Conservation (phyloP, 2,888 invertebrate genomes). For the Cyclophora punctaria region DNA sequence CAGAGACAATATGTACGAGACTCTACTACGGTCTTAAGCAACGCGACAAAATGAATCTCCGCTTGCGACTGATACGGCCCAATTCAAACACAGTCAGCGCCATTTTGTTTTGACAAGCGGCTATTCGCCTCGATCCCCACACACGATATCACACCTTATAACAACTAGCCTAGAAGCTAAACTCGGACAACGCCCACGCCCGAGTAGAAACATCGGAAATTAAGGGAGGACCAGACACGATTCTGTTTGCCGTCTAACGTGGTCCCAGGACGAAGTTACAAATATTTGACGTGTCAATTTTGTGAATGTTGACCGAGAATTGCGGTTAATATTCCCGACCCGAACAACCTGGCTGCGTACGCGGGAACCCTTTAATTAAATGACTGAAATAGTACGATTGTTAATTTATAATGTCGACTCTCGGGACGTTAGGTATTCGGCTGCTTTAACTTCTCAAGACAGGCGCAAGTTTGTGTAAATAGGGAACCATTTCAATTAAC, state of each 20-base stretch:
- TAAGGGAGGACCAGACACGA: conserved; percentile 74
- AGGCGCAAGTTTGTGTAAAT: conserved; percentile 15
- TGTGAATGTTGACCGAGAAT: conserved; percentile 75
- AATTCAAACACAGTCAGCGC: conserved; percentile 73
- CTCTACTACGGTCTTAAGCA: conserved; percentile 70
- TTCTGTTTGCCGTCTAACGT: conserved; percentile 74
- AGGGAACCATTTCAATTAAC: conserved; percentile 18
- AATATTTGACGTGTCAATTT: conserved; percentile 77
- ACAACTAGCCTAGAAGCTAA: conserved; percentile 31
- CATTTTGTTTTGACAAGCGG: conserved; percentile 74
- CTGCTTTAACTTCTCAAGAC: conserved; percentile 14
- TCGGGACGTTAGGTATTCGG: conserved; percentile 30
- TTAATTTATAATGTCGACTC: conserved; percentile 55
- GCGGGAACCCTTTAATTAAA: conserved; percentile 68
- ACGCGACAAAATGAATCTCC: conserved; percentile 75
- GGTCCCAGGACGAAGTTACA: conserved; percentile 75
- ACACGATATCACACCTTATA: conserved; percentile 42
- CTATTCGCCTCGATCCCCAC: conserved; percentile 38
- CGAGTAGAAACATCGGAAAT: conserved; percentile 71
- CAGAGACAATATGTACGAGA: conserved; percentile 72
- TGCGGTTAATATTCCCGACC: conserved; percentile 73
- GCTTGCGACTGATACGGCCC: conserved; percentile 73
- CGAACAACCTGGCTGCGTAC: conserved; percentile 54
- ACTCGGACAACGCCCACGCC: conserved; percentile 27
- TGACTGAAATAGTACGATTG: conserved; percentile 66